Evolutionary conservation across 2,888 invertebrate species (phyloP).

Genomic region (Serripes groenlandicus): DNA sequence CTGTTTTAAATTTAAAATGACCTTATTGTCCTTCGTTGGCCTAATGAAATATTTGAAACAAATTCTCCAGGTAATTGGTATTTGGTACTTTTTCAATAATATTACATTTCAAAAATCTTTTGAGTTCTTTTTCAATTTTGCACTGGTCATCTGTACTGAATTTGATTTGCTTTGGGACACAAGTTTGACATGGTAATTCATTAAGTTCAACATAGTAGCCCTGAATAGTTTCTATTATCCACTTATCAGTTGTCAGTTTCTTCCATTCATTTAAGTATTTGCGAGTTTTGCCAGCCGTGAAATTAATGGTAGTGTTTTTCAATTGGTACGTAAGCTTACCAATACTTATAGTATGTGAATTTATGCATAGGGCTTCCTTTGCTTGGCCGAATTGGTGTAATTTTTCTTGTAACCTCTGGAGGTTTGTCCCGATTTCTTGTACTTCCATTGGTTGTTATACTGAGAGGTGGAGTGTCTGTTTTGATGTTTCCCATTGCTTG

Average conservation of each 20-base stretch:
- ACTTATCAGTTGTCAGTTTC: conserved; percentile 33
- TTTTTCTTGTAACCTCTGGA: too few relatives aligned
- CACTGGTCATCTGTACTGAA: conserved; percentile 17
- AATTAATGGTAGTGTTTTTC: too few relatives aligned
- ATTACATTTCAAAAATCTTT: background rate
- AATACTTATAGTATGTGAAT: too few relatives aligned
- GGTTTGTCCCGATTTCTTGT: too few relatives aligned
- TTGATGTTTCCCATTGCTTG: too few relatives aligned
- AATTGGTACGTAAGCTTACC: too few relatives aligned
- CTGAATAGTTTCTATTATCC: conserved; percentile 35
- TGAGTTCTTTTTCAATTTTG: conserved; percentile 32
- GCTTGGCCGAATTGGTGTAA: too few relatives aligned
- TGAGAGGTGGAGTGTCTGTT: too few relatives aligned
- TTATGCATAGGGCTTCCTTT: too few relatives aligned
- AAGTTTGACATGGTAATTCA: conserved; percentile 11
- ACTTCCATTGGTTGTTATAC: too few relatives aligned
- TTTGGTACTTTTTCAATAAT: background rate
- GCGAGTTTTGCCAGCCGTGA: conserved; percentile 22
- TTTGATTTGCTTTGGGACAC: conserved; percentile 30
- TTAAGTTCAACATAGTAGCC: conserved; percentile 45
- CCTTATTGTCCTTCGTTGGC: conserved; percentile 30
- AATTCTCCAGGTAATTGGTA: background rate
- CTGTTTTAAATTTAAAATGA: conserved; percentile 47
- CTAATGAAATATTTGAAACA: conserved; percentile 33
- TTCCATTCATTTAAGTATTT: conserved; percentile 18